These are phyloP conservation scores for Clistopyga incitator DNA, from an alignment of 2,888 invertebrate genomes.

Conservation along the genomic window DNA sequence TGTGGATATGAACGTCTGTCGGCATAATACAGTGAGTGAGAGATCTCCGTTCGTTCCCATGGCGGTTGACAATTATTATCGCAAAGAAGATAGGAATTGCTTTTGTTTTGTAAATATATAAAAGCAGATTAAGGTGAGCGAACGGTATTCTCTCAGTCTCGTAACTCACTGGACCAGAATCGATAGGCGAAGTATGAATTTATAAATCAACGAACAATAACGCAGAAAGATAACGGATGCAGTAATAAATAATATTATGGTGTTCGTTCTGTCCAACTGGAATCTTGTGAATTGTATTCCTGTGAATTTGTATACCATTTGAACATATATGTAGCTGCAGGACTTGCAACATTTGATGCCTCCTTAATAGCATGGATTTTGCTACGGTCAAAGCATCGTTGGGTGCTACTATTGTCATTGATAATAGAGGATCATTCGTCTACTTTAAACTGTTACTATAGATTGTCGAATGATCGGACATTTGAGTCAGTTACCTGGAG, in stretches of 20 bases:
- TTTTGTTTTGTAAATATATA: conserved; percentile 11
- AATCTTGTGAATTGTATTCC: conserved; percentile 59
- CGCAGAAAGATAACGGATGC: conserved; percentile 72
- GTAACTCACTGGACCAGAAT: conserved; percentile 51
- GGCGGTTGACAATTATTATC: conserved; percentile 58
- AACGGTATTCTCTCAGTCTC: conserved; percentile 1
- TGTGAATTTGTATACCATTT: conserved; percentile 29
- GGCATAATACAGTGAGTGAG: conserved; percentile 59
- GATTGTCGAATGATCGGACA: too few relatives aligned
- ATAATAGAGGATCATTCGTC: too few relatives aligned
- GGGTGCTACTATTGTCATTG: too few relatives aligned
- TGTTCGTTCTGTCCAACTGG: conserved; percentile 65
- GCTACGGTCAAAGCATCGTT: too few relatives aligned
- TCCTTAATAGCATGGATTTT: too few relatives aligned
- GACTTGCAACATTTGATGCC: too few relatives aligned
- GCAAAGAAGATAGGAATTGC: conserved; percentile 45
- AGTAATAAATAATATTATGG: conserved; percentile 73
- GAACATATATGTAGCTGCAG: background rate
- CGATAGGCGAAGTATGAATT: conserved; percentile 60
- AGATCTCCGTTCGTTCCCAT: conserved; percentile 30
- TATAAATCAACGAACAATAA: conserved; percentile 70
- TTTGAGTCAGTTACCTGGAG: too few relatives aligned
- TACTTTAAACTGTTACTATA: too few relatives aligned
- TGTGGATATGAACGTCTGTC: conserved; percentile 36
- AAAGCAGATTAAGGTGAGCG: conserved; percentile 10